Evolutionary conservation across 1,140 invertebrate species (phyloP), one percentile per base, ranked within the genome.

Genomic region (Stenopsyche tienmushanensis): DNA sequence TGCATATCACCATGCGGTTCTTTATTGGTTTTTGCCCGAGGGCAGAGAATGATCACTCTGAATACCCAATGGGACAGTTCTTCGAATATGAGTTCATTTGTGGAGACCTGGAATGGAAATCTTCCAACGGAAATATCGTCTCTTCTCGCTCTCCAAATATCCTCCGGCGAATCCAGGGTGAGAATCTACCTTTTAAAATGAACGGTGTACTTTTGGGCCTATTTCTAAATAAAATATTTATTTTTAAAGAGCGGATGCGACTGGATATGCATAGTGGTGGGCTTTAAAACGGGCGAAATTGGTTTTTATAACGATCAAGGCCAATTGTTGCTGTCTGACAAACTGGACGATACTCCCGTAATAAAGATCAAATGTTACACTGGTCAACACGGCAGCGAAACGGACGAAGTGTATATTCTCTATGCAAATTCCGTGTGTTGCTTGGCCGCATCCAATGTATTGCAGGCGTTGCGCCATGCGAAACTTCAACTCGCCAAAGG

Each of bases 231-330:
- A 9, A 26, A 52, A n/a, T 39, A 17, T 57, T 60, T 23, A 67
- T 63, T 58, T 63, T 78, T 74, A 66, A 69, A 84, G 81, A 86
- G 86, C 72, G 85, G 84, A n/a, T 86, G 90, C 44, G 95, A 98
- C 76, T 98, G 95, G 95, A 96, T 93, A 10, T 96, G 93, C 77
- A 85, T 97, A 66, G 85, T 90, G 65, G 84, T 96, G 63, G 95
- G 95, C 18, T 92, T 95, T 71, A 86, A 85, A 69, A 88, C 89
- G 65, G 96, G 96, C 25, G 87, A 85, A 80, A 81, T 97, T 26
- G 82, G 88, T 66, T 94, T 97, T 79, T 97, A 95, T 74, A 94
- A 92, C 8, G 94, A 96, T 83, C 88, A 85, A 72, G 93, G 92
- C 26, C 84, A 87, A 67, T 80, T 94, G 39, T 80, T 98, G 25